Base-by-base conservation (phyloP, 2,797 vertebrate genomes). In the Galagoides demidoff region DNA sequence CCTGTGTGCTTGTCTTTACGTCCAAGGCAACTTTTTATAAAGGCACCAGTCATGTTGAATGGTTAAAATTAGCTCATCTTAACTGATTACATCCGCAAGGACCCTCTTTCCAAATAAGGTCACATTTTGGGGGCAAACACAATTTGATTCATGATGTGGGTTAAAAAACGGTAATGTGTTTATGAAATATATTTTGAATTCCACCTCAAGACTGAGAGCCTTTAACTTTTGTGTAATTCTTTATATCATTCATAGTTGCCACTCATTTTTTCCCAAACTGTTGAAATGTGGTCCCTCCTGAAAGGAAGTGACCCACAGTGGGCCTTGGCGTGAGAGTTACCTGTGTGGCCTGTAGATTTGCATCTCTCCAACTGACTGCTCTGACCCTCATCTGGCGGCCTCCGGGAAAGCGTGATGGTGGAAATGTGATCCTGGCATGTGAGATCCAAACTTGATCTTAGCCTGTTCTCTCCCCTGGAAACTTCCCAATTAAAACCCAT, bases 391-490 rank as follows among this genome's bases (percentile, higher is more conserved):
- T 92, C 94, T 0, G 0, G 19, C 27, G n/a, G 49, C 49, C 79
- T n/a, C 39, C 25, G 29, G 31, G 49, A 76, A 86, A 74, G 70
- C 87, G 14, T n/a, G 5, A 31, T 27, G 61, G 27, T 10, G 85
- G 92, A 97, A 92, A 83, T 92, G 81, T 59, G 73, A 92, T 96
- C 88, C 93, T 89, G 68, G 59, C 91, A 83, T 57, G 87, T 89
- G 81, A 79, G 92, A 83, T 93, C 52, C 59, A 97, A 98, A 86
- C 78, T 25, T 95, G 70, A 57, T 74, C 83, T 97, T 97, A 92
- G 74, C 93, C 94, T 79, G 55, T 93, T 78, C 0, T 22, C 52
- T 55, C 29, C 92, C 78, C 55, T 93, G 90, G 74, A 97, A 89
- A 83, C 92, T 96, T 95, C 70, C 73, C 52, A 74, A 77, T 92